Base-by-base conservation (phyloP, 2,888 invertebrate genomes). In the Limnephilus rhombicus region DNA sequence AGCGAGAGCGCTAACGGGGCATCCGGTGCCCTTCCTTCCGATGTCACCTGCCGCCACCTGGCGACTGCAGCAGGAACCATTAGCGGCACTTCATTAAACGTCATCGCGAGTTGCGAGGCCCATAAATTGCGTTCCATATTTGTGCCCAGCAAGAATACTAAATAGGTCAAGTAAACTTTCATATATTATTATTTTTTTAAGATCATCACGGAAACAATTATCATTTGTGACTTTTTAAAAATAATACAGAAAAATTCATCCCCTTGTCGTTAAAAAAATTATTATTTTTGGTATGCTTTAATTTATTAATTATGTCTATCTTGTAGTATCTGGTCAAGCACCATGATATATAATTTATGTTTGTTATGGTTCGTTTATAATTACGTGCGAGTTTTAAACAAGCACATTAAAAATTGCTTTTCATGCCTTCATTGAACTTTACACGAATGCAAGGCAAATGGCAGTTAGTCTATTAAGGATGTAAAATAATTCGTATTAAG, bases 11-110 rank as follows among this genome's bases (percentile, higher is more conserved):
- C 90, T 49, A 80, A 68, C 80, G 80, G 82, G 86, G 80, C 85
- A 91, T 92, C 92, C 92, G 92, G 89, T 24, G 80, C 41, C 85
- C 89, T 92, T 89, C 90, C 91, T 91, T 91, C 90, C 91, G 85
- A 80, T 91, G 91, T 90, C 53, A 68, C 68, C 68, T 37, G 34
- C 24, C 82, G 89, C 86, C 29, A 49, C 86, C 86, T 86, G 85
- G 85, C 80, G 80, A 80, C 89, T 45, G 83, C 53, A 41, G 85
- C 53, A 68, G 90, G 92, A 92, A 87, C 90, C 92, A 92, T 92
- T 92, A 92, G 49, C 90, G 82, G 11, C 41, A 34, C 86, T 89
- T 34, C 31, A 68, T 34, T 49, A 85, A 90, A 85, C 53, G 29
- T 87, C 87, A 68, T 87, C 68, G n/a, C 24, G 45, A n/a, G 5